These are phyloP conservation scores for Pipa parva DNA, from an alignment of 2,113 vertebrate genomes.

Conservation along the genomic window DNA sequence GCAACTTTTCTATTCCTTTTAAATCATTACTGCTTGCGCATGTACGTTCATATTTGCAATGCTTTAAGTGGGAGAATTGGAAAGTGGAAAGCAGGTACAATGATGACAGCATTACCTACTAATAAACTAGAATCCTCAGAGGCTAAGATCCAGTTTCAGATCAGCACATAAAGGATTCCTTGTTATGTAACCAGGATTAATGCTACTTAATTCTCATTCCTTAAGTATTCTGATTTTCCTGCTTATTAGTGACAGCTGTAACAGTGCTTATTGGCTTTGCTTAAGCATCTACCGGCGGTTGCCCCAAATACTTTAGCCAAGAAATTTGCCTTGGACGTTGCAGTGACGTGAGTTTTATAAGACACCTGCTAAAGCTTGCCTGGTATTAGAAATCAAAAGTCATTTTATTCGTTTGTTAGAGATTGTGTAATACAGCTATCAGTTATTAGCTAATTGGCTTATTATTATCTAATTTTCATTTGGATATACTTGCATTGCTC, in stretches of 20 bases:
- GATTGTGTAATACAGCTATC: too few relatives aligned
- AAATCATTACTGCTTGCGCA: background rate
- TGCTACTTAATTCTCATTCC: slow-evolving; percentile 32
- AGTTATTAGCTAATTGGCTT: too few relatives aligned
- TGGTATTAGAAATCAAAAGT: too few relatives aligned
- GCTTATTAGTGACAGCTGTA: slow-evolving; percentile 40
- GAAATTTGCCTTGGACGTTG: background rate
- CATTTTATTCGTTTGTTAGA: too few relatives aligned
- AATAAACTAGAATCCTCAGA: slow-evolving; percentile 24
- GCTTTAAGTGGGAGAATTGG: background rate
- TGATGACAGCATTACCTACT: slow-evolving; percentile 27
- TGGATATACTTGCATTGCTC: too few relatives aligned
- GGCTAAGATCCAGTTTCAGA: slow-evolving; percentile 31
- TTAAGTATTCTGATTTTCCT: slow-evolving; percentile 33
- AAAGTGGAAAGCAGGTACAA: background rate
- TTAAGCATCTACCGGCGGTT: slow-evolving; percentile 27
- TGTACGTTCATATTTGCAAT: background rate
- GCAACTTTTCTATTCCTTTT: too few relatives aligned
- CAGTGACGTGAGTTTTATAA: slow-evolving; percentile 6
- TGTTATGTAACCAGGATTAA: slow-evolving; percentile 34
- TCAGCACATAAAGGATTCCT: slow-evolving; percentile 34
- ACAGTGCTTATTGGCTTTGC: slow-evolving; percentile 42
- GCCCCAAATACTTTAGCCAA: slow-evolving; percentile 38
- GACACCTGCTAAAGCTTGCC: too few relatives aligned
- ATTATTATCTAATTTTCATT: too few relatives aligned